These are phyloP conservation scores for Aspiorhynchus laticeps DNA, from an alignment of 2,113 vertebrate species.

Conservation along the genomic window DNA sequence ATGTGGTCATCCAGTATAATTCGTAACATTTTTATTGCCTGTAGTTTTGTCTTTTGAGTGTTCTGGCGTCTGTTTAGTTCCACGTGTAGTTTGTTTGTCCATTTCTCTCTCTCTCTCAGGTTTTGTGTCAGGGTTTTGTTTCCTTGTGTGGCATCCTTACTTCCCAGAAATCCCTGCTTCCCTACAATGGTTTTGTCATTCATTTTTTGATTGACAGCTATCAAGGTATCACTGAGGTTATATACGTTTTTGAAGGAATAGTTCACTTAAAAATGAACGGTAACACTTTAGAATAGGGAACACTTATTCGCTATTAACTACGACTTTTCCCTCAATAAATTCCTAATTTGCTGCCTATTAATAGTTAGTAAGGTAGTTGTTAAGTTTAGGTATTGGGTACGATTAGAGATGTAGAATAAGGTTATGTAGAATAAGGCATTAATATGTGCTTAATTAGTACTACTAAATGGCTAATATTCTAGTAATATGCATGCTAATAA, in stretches of 20 bases:
- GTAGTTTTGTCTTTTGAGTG: slow-evolving; percentile 23
- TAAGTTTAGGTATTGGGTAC: too few species aligned
- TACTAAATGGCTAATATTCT: too few species aligned
- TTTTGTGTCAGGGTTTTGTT: slow-evolving; percentile 45
- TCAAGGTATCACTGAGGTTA: slow-evolving; percentile 45
- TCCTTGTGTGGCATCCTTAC: slow-evolving; percentile 34
- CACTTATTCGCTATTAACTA: too few species aligned
- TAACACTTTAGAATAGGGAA: too few species aligned
- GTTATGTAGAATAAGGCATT: too few species aligned
- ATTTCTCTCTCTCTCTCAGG: slow-evolving; percentile 50
- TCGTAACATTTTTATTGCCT: background rate
- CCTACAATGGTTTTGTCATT: slow-evolving; percentile 48
- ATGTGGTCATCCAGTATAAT: background rate
- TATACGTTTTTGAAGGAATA: background rate
- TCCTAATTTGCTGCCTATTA: too few species aligned
- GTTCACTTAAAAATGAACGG: slow-evolving; percentile 5
- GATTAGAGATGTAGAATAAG: too few species aligned
- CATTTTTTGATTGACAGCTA: slow-evolving; percentile 42
- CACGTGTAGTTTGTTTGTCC: slow-evolving; percentile 24
- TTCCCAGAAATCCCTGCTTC: slow-evolving; percentile 39
- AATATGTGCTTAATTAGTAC: too few species aligned
- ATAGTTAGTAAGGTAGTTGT: too few species aligned
- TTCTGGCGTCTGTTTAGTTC: slow-evolving; percentile 28
- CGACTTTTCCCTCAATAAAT: too few species aligned
- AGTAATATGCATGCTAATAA: too few species aligned